Evolutionary conservation across 2,888 invertebrate genomes (phyloP).

Genomic region (Candidula unifasciata): DNA sequence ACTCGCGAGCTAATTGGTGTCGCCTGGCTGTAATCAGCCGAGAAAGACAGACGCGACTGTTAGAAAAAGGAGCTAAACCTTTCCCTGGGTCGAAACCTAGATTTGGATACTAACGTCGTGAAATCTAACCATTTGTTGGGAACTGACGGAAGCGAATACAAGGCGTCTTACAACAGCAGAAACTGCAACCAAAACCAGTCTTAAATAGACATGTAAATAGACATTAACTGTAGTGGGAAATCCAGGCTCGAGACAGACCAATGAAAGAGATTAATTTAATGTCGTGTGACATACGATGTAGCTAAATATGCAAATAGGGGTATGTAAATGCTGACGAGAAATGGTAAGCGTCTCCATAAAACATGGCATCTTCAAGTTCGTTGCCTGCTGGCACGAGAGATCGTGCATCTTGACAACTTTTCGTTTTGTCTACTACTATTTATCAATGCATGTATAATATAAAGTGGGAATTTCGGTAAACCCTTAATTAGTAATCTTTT

Average conservation of each 20-base stretch:
- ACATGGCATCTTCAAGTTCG: neutral
- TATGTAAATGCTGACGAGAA: neutral
- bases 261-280: no score
- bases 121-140: neutral
- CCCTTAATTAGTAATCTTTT: no score
- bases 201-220: no score
- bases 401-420: neutral
- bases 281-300: no score
- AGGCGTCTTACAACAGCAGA: no score
- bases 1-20: slow-evolving; percentile 49
- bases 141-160: neutral
- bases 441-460: neutral
- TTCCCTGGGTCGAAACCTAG: neutral
- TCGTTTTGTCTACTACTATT: neutral
- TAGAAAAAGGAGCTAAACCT: neutral
- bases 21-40: slow-evolving; percentile 44
- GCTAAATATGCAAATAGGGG: neutral
- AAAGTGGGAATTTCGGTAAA: no score
- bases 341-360: neutral
- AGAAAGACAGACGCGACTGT: slow-evolving; percentile 45
- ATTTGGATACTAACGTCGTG: neutral
- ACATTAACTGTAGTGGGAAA: no score
- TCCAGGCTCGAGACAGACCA: no score
- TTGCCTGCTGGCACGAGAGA: neutral
- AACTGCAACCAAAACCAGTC: no score